Percentiles rank a stretch among this genome's conserved stretches.
Evolutionary conservation across 2,888 invertebrate species (phyloP).

Genomic region (Eudemis profundana): DNA sequence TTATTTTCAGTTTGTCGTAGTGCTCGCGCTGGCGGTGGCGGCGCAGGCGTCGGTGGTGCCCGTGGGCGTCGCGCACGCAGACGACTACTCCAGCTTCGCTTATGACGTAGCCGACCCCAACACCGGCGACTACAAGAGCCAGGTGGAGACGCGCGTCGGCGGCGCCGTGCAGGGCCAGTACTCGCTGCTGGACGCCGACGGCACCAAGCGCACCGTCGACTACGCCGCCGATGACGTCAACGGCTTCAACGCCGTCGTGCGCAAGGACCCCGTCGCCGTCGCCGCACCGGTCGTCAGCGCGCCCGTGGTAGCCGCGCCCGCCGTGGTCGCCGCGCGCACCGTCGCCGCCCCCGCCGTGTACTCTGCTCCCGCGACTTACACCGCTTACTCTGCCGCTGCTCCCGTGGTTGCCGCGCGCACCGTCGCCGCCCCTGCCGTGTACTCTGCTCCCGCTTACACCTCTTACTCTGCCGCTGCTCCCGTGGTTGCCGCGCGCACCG

Average conservation of each 20-base stretch:
- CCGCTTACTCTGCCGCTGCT: constrained; percentile 45
- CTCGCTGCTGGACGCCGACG: constrained; percentile 83
- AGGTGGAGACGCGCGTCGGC: constrained; percentile 82
- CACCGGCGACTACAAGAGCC: constrained; percentile 86
- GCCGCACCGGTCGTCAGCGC: constrained; percentile 65
- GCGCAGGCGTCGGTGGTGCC: constrained; percentile 80
- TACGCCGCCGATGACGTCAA: constrained; percentile 84
- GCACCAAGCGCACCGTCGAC: constrained; percentile 84
- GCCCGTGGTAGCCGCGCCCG: constrained; percentile 57
- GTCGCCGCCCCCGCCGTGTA: constrained; percentile 53
- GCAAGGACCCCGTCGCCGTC: constrained; percentile 77
- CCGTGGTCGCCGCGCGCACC: constrained; percentile 52
- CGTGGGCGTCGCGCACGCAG: constrained; percentile 82
- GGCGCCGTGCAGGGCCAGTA: constrained; percentile 84
- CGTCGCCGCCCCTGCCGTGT: constrained; percentile 53
- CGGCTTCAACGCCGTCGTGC: constrained; percentile 86
- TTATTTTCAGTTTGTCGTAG: constrained; percentile 73
- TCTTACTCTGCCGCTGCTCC: constrained; percentile 48
- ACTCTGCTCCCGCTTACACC: constrained; percentile 48
- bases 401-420: constrained; percentile 52
- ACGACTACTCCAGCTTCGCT: constrained; percentile 82
- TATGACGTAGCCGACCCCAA: constrained; percentile 85
- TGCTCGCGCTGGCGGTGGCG: constrained; percentile 73
- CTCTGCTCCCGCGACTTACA: constrained; percentile 50
- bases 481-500: constrained; percentile 49